phyloP scores from a whole-genome alignment of 2,888 invertebrate species.

The Melanostoma mellinum region DNA sequence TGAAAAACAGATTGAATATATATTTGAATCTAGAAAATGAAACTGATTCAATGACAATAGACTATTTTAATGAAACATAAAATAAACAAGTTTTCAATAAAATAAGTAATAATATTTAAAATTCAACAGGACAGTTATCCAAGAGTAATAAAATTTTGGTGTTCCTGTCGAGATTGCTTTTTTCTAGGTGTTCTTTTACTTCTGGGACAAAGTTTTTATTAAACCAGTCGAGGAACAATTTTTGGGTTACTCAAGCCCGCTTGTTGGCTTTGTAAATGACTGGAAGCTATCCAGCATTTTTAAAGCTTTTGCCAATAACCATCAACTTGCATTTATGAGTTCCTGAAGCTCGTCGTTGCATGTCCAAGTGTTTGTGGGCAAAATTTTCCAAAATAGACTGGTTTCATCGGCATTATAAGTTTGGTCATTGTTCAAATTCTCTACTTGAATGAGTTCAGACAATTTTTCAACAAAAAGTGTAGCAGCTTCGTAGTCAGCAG shows the following conservation, averaged over 20 bases:
- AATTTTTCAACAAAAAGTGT: constrained; percentile 29
- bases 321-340: constrained; percentile 38
- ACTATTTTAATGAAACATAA: too few species aligned
- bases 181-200: constrained; percentile 4
- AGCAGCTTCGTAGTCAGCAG: constrained; percentile 33
- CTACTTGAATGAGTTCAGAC: constrained; percentile 19
- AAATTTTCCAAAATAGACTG: constrained; percentile 34
- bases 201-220: constrained; percentile 1
- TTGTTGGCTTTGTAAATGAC: constrained; percentile 47
- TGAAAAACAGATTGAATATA: too few species aligned
- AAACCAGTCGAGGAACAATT: constrained; percentile 44
- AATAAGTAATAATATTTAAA: too few species aligned
- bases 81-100: too few species aligned
- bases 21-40: too few species aligned
- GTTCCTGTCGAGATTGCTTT: neutral
- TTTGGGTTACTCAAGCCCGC: constrained; percentile 39
- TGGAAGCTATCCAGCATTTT: constrained; percentile 47
- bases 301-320: constrained; percentile 45
- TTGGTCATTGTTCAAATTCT: constrained; percentile 32
- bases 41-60: too few species aligned
- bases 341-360: constrained; percentile 32
- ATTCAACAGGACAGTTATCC: constrained; percentile 40
- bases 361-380: constrained; percentile 33
- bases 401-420: constrained; percentile 46
- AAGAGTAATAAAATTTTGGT: constrained; percentile 31